phyloP scores from a whole-genome alignment of 2,888 invertebrate genomes.

The Lomographa bimaculata region DNA sequence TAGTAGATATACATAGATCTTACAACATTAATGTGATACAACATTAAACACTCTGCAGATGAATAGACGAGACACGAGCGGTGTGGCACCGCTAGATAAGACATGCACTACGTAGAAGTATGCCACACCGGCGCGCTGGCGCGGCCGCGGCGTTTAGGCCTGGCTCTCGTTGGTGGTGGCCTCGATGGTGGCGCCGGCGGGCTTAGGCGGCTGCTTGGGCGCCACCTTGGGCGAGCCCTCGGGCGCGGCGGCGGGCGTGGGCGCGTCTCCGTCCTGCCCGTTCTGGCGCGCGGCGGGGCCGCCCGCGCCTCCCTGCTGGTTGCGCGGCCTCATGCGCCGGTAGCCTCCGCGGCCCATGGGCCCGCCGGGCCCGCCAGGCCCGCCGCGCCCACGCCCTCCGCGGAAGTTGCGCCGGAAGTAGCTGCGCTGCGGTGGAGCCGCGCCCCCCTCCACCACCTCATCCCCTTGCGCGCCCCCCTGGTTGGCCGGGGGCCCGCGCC shows the following conservation, averaged over 20 bases:
- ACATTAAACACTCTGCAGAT: conserved; percentile 66
- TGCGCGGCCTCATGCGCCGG: conserved; percentile 69
- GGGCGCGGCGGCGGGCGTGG: conserved; percentile 41
- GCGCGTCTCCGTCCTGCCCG: conserved; percentile 61
- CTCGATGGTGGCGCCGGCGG: conserved; percentile 68
- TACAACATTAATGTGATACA: conserved; percentile 50
- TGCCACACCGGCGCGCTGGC: conserved; percentile 54
- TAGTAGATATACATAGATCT: conserved; percentile 46
- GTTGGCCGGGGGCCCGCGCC: conserved; percentile 79
- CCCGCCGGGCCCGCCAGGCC: conserved; percentile 68
- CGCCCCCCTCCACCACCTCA: conserved; percentile 69
- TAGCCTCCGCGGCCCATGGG: conserved; percentile 73
- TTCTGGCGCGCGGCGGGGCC: conserved; percentile 53
- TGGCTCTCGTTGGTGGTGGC: conserved; percentile 80
- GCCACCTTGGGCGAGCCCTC: conserved; percentile 53
- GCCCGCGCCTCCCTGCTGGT: conserved; percentile 51
- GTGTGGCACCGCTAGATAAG: conserved; percentile 65
- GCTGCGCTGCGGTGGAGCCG: conserved; percentile 73
- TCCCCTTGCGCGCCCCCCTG: conserved; percentile 76
- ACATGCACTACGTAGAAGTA: conserved; percentile 60
- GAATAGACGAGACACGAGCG: conserved; percentile 59
- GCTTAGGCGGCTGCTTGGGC: conserved; percentile 61
- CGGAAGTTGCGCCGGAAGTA: conserved; percentile 91
- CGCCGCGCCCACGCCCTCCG: conserved; percentile 84
- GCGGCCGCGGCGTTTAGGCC: conserved; percentile 58